Evolutionary conservation across 2,797 vertebrate genomes (phyloP).

Genomic region (Pipistrellus nathusii): DNA sequence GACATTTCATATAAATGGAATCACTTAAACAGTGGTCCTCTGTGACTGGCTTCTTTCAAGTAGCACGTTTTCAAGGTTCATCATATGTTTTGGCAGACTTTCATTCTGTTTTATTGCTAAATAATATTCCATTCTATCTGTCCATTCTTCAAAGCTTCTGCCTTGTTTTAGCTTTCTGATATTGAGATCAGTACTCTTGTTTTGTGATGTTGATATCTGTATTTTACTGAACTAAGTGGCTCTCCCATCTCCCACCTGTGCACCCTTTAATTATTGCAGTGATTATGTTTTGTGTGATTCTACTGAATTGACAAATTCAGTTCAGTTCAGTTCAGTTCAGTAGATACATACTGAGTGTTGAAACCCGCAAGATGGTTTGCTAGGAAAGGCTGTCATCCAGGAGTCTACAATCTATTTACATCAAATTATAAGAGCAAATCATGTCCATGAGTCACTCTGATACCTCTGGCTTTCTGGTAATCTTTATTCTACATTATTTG

Average conservation of each 20-base stretch:
- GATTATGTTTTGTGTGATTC: slow-evolving; percentile 22
- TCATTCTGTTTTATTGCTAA: slow-evolving; percentile 4
- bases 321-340: slow-evolving; percentile 9
- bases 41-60: slow-evolving; percentile 1
- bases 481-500: slow-evolving; percentile 18
- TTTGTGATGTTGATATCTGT: not conserved
- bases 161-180: not conserved
- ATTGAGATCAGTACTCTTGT: not conserved
- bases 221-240: not conserved
- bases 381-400: slow-evolving; percentile 1
- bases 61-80: not conserved
- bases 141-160: not conserved
- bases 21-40: not conserved
- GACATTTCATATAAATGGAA: not conserved
- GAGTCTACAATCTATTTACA: not conserved
- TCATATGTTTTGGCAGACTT: not conserved
- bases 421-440: not conserved
- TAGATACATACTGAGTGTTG: not conserved
- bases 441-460: not conserved
- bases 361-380: not conserved
- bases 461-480: not conserved
- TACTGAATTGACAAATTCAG: not conserved
- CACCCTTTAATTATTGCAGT: not conserved
- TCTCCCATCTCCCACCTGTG: not conserved
- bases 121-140: not conserved